A percentile compares a stretch with the other conserved stretches of the same genome.
phyloP scores from a whole-genome alignment of 2,888 invertebrate species.

The Dasysyrphus tricinctus region DNA sequence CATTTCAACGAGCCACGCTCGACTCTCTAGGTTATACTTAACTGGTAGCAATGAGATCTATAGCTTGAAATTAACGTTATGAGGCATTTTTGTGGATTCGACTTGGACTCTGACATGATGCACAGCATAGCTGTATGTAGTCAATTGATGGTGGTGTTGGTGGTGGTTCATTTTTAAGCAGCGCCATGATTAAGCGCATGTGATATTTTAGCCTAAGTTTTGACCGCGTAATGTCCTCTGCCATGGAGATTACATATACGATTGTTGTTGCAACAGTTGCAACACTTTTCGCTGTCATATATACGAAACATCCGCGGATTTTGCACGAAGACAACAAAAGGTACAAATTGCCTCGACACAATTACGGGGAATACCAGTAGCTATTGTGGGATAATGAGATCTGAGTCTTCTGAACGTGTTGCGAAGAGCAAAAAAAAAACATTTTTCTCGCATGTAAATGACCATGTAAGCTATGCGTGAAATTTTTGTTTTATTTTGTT shows the following conservation, averaged over 20 bases:
- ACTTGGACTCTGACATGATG: not conserved
- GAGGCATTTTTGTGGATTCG: constrained; percentile 50
- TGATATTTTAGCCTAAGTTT: constrained; percentile 69
- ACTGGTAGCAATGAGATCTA: constrained; percentile 75
- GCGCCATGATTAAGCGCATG: constrained; percentile 67
- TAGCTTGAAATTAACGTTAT: constrained; percentile 71
- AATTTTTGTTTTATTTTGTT: not conserved
- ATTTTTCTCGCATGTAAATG: constrained; percentile 12
- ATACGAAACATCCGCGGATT: not conserved
- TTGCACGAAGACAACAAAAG: constrained; percentile 26
- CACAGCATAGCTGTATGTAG: not conserved
- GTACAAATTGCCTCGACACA: constrained; percentile 49
- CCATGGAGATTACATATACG: constrained; percentile 14
- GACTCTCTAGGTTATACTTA: constrained; percentile 74
- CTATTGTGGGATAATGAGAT: constrained; percentile 49
- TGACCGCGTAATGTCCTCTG: constrained; percentile 38
- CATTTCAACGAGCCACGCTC: constrained; percentile 72
- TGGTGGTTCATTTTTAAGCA: constrained; percentile 47
- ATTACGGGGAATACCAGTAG: constrained; percentile 66
- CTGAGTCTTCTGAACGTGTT: constrained; percentile 8
- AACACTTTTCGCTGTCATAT: constrained; percentile 5
- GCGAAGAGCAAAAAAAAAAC: not conserved
- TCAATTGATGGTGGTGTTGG: constrained; percentile 13
- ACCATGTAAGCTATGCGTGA: constrained; percentile 10
- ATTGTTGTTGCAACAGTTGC: constrained; percentile 39